Evolutionary conservation across 2,888 invertebrate genomes (phyloP).

Genomic region (Crematogaster levior): DNA sequence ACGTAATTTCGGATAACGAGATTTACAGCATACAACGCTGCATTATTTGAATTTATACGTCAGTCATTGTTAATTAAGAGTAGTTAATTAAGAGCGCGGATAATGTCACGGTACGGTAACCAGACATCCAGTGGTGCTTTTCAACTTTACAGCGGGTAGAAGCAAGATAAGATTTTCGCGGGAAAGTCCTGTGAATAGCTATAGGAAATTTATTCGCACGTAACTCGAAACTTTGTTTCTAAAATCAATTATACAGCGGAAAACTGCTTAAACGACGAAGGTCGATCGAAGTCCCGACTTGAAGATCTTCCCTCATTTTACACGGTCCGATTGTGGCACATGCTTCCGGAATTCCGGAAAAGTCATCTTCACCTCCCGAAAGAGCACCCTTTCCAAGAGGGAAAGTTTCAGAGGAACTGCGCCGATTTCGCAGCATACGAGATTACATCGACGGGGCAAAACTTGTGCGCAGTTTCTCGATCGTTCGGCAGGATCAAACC

Average conservation of each 20-base stretch:
- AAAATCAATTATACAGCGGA: slow-evolving; percentile 28
- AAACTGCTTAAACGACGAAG: slow-evolving; percentile 16
- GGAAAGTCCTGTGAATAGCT: background rate
- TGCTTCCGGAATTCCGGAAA: slow-evolving; percentile 38
- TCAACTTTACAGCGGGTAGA: slow-evolving; percentile 3
- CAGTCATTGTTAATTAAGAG: slow-evolving; percentile 36
- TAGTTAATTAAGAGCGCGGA: slow-evolving; percentile 39
- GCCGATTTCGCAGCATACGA: slow-evolving; percentile 54
- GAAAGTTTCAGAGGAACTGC: slow-evolving; percentile 39
- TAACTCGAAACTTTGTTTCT: slow-evolving; percentile 12
- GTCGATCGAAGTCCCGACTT: background rate
- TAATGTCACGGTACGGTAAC: slow-evolving; percentile 21
- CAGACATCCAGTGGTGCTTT: slow-evolving; percentile 35
- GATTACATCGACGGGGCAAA: slow-evolving; percentile 56
- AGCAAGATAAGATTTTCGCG: slow-evolving; percentile 30
- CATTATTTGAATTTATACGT: slow-evolving; percentile 24
- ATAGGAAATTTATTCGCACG: slow-evolving; percentile 23
- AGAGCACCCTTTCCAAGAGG: background rate
- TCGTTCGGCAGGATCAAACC: slow-evolving; percentile 48
- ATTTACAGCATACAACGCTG: slow-evolving; percentile 18
- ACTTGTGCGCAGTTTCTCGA: slow-evolving; percentile 52
- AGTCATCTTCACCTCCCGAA: slow-evolving; percentile 6
- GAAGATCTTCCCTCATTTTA: slow-evolving; percentile 6
- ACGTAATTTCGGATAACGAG: background rate
- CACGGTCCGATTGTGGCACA: slow-evolving; percentile 25